Evolutionary conservation across 1,140 invertebrate genomes (phyloP).

Genomic region (Mylabris phalerata): DNA sequence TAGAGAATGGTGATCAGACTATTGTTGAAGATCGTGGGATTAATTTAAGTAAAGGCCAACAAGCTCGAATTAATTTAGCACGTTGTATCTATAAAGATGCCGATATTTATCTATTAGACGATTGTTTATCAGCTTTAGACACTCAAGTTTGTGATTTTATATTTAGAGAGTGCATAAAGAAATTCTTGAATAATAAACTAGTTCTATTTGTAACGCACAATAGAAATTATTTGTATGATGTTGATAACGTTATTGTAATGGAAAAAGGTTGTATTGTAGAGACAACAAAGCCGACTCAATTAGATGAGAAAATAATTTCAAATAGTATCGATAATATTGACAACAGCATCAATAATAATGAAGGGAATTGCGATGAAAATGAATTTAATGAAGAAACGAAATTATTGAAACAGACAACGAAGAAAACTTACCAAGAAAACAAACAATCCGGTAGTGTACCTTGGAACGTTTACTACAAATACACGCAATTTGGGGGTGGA

Average conservation of each 20-base stretch:
- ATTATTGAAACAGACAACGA: slow-evolving; percentile 7
- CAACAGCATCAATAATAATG: slow-evolving; percentile 1
- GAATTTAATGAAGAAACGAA: slow-evolving; percentile 7
- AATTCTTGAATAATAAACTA: slow-evolving; percentile 62
- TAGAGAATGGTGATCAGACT: slow-evolving; percentile 63
- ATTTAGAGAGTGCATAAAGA: slow-evolving; percentile 63
- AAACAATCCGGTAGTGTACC: slow-evolving; percentile 27
- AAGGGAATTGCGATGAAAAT: neutral
- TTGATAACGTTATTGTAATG: slow-evolving; percentile 59
- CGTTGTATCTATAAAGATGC: slow-evolving; percentile 70
- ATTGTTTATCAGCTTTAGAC: slow-evolving; percentile 76
- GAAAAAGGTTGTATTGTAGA: slow-evolving; percentile 48
- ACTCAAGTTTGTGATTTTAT: slow-evolving; percentile 70
- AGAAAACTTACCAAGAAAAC: slow-evolving; percentile 23
- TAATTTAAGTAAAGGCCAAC: slow-evolving; percentile 75
- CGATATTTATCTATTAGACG: slow-evolving; percentile 72
- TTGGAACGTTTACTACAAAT: slow-evolving; percentile 23
- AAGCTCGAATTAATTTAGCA: slow-evolving; percentile 80
- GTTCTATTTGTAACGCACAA: slow-evolving; percentile 76
- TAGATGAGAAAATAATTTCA: slow-evolving; percentile 20
- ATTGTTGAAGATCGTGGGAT: slow-evolving; percentile 74
- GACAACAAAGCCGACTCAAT: slow-evolving; percentile 21
- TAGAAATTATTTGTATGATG: slow-evolving; percentile 71
- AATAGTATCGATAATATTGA: slow-evolving; percentile 17
- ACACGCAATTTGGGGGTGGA: slow-evolving; percentile 29